Conservation (phyloP, 2,113 vertebrate genomes). For the Cyphomyrus discorhynchus region DNA sequence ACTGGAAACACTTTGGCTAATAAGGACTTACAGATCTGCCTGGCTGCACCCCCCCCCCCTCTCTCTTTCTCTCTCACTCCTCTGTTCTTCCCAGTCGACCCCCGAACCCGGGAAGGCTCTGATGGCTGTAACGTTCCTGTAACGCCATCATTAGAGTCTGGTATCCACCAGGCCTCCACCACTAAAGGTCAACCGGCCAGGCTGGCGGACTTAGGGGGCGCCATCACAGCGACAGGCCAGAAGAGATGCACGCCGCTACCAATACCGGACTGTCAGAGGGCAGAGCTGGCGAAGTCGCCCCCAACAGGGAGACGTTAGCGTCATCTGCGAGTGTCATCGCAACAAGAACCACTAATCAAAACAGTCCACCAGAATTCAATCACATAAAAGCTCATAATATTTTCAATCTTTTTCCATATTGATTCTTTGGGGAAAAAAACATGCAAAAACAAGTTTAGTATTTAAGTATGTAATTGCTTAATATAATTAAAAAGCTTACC, state of each 20-base stretch:
- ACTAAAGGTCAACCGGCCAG: background rate
- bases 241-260: background rate
- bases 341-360: background rate
- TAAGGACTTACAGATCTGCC: background rate
- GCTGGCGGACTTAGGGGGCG: background rate
- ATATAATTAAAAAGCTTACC: background rate
- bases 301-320: background rate
- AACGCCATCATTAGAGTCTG: background rate
- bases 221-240: background rate
- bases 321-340: background rate
- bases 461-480: background rate
- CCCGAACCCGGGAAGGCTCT: background rate
- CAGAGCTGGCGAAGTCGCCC: background rate
- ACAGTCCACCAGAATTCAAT: background rate
- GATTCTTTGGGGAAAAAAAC: background rate
- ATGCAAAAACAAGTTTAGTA: background rate
- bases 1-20: constrained; percentile 21
- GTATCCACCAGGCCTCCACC: background rate
- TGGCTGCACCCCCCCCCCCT: background rate
- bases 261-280: background rate
- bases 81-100: background rate
- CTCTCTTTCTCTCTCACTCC: background rate
- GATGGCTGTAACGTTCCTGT: background rate
- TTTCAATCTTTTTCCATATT: background rate
- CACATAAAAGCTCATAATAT: background rate